phyloP scores from a whole-genome alignment of 2,113 vertebrate species.

The Alaudala cheleensis region DNA sequence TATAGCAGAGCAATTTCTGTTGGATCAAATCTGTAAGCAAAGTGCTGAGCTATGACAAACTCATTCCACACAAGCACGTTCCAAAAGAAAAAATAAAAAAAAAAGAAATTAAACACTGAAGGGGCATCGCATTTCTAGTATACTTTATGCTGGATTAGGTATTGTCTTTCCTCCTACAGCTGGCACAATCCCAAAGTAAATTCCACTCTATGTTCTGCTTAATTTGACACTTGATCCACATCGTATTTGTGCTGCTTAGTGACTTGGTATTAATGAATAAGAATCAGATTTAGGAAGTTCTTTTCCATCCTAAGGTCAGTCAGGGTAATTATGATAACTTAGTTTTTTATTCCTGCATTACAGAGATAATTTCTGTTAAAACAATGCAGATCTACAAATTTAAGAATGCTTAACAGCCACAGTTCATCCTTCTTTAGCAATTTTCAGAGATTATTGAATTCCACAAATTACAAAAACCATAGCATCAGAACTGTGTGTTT shows the following conservation, averaged over 20 bases:
- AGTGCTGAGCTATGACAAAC: background rate
- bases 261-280: constrained; percentile 21
- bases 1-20: background rate
- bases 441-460: background rate
- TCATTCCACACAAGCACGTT: background rate
- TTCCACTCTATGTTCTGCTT: background rate
- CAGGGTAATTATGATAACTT: constrained; percentile 3
- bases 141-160: background rate
- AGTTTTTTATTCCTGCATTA: background rate
- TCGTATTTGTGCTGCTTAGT: constrained; percentile 13
- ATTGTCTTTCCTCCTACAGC: background rate
- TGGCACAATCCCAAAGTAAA: constrained; percentile 29
- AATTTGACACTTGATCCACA: constrained; percentile 42
- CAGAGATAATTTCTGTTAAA: background rate
- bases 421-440: background rate
- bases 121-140: background rate
- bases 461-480: background rate
- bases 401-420: background rate
- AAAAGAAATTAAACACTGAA: background rate
- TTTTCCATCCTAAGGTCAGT: constrained; percentile 8
- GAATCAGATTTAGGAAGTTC: constrained; percentile 36
- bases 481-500: background rate
- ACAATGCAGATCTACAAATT: background rate
- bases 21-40: background rate
- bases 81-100: background rate